Base-by-base conservation (phyloP, 2,888 invertebrate species). In the Apocheima hispidaria region DNA sequence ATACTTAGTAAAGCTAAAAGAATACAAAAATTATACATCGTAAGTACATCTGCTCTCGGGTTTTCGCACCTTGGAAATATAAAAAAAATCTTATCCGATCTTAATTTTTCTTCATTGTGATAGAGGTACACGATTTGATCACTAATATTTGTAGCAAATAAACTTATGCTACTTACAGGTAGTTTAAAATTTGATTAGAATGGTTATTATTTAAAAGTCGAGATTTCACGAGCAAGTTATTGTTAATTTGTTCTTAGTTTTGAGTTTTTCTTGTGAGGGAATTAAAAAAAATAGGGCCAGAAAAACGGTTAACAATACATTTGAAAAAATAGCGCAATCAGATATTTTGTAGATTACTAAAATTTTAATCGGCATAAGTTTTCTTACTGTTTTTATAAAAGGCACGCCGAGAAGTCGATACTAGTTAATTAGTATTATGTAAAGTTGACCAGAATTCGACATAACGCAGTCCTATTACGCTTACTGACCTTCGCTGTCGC, bases 401-500 rank as follows among this genome's bases (percentile, higher is more conserved):
- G 63, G 73, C 72, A 76, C 69, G 82, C 86, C 86, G 84, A 88
- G 81, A 83, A 82, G 83, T 84, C 38, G 81, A 83, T 84, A 83
- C 85, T 88, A 90, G 83, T 86, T 83, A 55, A 81, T 81, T 51
- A 84, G 76, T 87, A 90, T 89, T 88, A 91, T 84, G 86, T 88
- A 88, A 90, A 85, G 86, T 91, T 92, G 92, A 92, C 92, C 92
- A 92, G 92, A 92, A 92, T 91, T 87, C 84, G 87, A 87, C 85
- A 84, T 82, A 83, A 84, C 84, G 85, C 83, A 84, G 84, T 84
- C 80, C 82, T 75, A 63, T 72, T 76, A 72, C 71, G 65, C 81
- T 95, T 95, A 97, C 94, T 97, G 97, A 93, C 97, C 97, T 94
- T 97, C 97, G 93, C 97, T 97, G 94, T 97, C 97, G 94, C 97